These are phyloP conservation scores for Hylaea fasciaria DNA, from an alignment of 2,888 invertebrate genomes.

Conservation along the genomic window DNA sequence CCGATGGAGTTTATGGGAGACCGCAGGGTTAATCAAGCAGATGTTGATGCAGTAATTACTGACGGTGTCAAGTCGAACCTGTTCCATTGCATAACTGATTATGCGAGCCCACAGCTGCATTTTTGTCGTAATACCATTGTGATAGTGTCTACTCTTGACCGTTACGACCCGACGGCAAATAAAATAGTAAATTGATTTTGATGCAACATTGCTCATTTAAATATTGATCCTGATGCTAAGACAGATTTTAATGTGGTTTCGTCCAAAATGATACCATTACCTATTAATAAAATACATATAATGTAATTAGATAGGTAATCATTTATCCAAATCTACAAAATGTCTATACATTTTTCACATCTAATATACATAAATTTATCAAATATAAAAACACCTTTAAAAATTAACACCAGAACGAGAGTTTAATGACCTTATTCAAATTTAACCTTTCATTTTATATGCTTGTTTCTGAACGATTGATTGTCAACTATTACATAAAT, in stretches of 20 bases:
- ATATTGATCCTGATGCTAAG: no score
- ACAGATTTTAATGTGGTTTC: no score
- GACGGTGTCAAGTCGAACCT: constrained; percentile 27
- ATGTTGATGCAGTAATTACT: constrained; percentile 13
- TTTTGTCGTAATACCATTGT: constrained; percentile 25
- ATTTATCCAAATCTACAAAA: neutral
- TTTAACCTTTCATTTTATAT: constrained; percentile 1
- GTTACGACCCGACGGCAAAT: constrained; percentile 6
- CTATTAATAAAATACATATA: no score
- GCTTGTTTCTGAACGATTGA: constrained; percentile 6
- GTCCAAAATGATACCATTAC: no score
- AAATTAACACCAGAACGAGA: neutral
- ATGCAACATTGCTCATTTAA: no score
- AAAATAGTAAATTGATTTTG: no score
- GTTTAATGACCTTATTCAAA: constrained; percentile 16
- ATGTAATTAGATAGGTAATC: no score
- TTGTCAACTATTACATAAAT: constrained; percentile 11
- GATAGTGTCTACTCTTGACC: constrained; percentile 16
- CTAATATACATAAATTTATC: no score
- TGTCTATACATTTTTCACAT: no score
- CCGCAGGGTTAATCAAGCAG: constrained; percentile 9
- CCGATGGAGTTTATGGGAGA: no score
- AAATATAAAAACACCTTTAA: neutral
- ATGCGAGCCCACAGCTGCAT: constrained; percentile 19
- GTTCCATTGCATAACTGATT: constrained; percentile 28